These are phyloP conservation scores for Telenomus remus DNA, from an alignment of 1,140 invertebrate genomes.

Conservation along the genomic window DNA sequence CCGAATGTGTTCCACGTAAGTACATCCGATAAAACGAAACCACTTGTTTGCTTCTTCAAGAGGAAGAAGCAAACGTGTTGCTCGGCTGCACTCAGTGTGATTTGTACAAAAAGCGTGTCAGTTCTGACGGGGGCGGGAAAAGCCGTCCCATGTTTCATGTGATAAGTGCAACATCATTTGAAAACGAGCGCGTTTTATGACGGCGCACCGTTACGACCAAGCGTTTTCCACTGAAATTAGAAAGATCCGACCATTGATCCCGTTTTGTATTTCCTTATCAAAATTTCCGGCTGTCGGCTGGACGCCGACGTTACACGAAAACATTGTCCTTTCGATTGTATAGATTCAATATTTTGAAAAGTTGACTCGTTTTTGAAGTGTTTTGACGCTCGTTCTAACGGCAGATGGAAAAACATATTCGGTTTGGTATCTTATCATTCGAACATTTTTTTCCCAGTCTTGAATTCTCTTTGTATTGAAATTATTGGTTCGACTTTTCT, in stretches of 20 bases:
- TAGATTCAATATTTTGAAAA: neutral
- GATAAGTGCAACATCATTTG: neutral
- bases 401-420: slow-evolving; percentile 1
- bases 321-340: neutral
- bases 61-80: slow-evolving; percentile 27
- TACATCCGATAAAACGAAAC: slow-evolving; percentile 46
- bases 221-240: neutral
- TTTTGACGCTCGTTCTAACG: neutral
- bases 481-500: too few relatives aligned
- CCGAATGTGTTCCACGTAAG: slow-evolving; percentile 13
- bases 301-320: neutral
- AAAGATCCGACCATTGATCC: neutral
- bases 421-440: neutral
- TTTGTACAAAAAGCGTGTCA: slow-evolving; percentile 13
- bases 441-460: neutral
- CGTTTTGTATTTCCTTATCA: slow-evolving; percentile 2
- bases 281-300: neutral
- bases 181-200: neutral
- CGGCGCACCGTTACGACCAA: too few relatives aligned
- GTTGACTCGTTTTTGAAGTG: neutral
- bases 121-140: slow-evolving; percentile 1
- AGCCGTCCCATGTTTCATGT: neutral
- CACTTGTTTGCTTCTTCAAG: slow-evolving; percentile 46
- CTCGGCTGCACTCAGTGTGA: slow-evolving; percentile 23
- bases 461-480: neutral